Base-by-base conservation (phyloP, 2,888 invertebrate species). In the Craniophora ligustri region DNA sequence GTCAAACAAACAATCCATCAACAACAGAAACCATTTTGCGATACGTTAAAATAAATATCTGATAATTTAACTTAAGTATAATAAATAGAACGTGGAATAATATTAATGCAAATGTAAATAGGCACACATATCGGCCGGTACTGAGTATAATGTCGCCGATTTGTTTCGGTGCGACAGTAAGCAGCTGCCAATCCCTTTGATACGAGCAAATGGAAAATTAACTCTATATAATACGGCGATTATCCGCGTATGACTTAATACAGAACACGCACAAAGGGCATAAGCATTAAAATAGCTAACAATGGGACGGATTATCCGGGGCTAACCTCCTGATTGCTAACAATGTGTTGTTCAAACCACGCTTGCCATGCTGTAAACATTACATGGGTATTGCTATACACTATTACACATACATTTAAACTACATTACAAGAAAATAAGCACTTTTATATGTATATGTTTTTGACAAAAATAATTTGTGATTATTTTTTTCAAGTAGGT, bases 241-340 rank as follows among this genome's bases (percentile, higher is more conserved):
- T 92, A 92, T 91, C 91, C 89, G 90, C 88, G 87, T 92, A 92
- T 88, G 88, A 91, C 85, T 92, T 91, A 91, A 92, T 93, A 91
- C 89, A 88, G 84, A 85, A 76, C 86, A 81, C 81, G 73, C 82
- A 92, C 91, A 92, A 92, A 86, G 84, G 86, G 82, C 80, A 86
- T 90, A 91, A 91, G 91, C 87, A 92, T 91, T 88, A 91, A 91
- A 91, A 91, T 91, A 91, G 86, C 85, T 89, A 89, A 92, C 92
- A 93, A 93, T 90, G 67, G 85, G 41, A 44, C 72, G 91, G 92
- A 92, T 93, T 88, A 92, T 91, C 92, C 88, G 74, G 78, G 78
- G 74, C 84, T 86, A 85, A 87, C 86, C 89, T 85, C 81, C 83
- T 77, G 77, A 78, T 76, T 79, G 74, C 77, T 78, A 77, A 86